phyloP scores from a whole-genome alignment of 2,113 vertebrate species.

The Phalacrocorax pelagicus region DNA sequence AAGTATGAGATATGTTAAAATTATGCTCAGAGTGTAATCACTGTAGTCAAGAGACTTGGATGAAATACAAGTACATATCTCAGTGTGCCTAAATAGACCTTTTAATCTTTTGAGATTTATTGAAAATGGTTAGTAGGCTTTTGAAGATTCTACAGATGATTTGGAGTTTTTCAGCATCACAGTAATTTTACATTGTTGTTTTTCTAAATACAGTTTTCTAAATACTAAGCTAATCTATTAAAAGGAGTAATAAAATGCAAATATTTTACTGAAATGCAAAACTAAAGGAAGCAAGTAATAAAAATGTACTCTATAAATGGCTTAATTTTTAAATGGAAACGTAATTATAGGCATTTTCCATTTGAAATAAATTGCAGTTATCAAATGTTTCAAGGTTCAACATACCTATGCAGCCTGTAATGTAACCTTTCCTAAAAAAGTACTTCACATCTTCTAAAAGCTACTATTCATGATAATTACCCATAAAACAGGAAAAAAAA shows the following conservation, averaged over 20 bases:
- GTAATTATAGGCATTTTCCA: not conserved
- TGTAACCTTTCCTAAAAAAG: not conserved
- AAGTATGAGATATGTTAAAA: not conserved
- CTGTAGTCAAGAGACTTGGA: not conserved
- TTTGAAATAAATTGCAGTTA: not conserved
- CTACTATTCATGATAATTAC: not conserved
- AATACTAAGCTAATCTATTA: not conserved
- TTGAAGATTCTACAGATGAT: not conserved
- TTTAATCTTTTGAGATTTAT: not conserved
- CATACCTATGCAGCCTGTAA: not conserved
- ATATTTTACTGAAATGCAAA: not conserved
- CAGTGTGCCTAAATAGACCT: not conserved
- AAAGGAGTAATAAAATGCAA: not conserved
- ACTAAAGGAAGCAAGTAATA: not conserved
- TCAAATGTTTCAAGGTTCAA: not conserved
- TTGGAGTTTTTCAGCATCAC: not conserved
- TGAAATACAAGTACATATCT: not conserved
- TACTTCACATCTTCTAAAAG: not conserved
- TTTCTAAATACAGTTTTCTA: not conserved
- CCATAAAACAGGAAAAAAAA: not conserved
- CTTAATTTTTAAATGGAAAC: not conserved
- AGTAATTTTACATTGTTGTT: not conserved
- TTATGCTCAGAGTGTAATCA: not conserved
- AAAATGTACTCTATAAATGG: not conserved
- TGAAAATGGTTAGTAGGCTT: not conserved